Evolutionary conservation across 2,797 vertebrate species (phyloP).

Genomic region (Chaunax sp.): DNA sequence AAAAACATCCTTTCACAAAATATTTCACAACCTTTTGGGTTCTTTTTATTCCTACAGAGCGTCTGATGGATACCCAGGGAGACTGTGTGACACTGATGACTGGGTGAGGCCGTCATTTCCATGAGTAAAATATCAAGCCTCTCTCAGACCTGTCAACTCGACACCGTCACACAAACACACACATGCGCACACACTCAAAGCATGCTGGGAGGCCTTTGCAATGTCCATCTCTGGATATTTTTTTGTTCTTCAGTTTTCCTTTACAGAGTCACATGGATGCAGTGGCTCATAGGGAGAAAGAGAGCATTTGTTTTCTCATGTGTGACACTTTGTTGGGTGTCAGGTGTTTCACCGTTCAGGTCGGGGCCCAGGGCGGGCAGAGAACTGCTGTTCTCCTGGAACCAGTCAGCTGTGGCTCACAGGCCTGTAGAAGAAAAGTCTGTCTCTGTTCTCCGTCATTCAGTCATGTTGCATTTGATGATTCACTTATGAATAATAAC

Average conservation of each 20-base stretch:
- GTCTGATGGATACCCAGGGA: constrained; percentile 71
- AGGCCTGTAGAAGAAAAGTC: no score
- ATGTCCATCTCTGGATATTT: constrained; percentile 36
- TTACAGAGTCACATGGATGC: constrained; percentile 64
- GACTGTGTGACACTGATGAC: constrained; percentile 79
- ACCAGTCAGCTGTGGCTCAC: no score
- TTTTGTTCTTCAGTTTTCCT: constrained; percentile 41
- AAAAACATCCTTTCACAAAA: constrained; percentile 76
- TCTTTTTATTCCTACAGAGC: constrained; percentile 53
- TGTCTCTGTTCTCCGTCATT: no score
- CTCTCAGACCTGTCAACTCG: constrained; percentile 71
- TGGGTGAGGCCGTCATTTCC: constrained; percentile 76
- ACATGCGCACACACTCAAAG: constrained; percentile 42
- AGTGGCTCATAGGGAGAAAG: constrained; percentile 38
- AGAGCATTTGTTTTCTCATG: constrained; percentile 57
- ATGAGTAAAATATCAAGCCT: constrained; percentile 78
- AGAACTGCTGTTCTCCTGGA: no score
- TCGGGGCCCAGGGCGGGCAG: no score
- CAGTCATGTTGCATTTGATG: no score
- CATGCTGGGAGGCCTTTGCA: constrained; percentile 39
- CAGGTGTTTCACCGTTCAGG: constrained; percentile 56
- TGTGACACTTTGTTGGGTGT: constrained; percentile 59
- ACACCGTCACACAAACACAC: constrained; percentile 38
- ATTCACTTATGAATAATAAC: no score
- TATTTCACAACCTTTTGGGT: constrained; percentile 32